Percentiles rank a stretch among this genome's conserved stretches.
These are phyloP conservation scores for Todiramphus saurophagus DNA, from an alignment of 2,113 vertebrate genomes.

Conservation along the genomic window DNA sequence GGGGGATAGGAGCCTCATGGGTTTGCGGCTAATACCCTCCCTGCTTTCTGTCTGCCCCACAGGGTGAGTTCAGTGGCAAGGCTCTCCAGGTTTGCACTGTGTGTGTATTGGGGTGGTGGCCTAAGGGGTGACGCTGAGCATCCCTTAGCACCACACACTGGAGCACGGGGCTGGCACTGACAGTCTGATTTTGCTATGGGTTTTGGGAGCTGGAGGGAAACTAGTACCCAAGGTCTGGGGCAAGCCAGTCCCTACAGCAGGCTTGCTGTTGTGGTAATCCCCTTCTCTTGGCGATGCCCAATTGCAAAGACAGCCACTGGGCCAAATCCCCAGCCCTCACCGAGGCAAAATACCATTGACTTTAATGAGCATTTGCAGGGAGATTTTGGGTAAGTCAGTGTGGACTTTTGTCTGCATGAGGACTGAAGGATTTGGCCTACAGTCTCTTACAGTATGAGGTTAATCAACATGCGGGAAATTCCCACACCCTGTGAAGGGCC, in stretches of 20 bases:
- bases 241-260: neutral
- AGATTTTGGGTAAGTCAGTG: slow-evolving; percentile 12
- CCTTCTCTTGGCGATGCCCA: neutral
- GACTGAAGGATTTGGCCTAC: slow-evolving; percentile 39
- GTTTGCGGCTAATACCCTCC: neutral
- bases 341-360: neutral
- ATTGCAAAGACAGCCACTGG: neutral
- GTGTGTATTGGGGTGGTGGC: neutral
- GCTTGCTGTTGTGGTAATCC: neutral
- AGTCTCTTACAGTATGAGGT: slow-evolving; percentile 38
- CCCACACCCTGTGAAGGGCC: slow-evolving; percentile 18
- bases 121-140: neutral
- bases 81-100: fast-evolving
- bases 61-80: neutral
- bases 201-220: neutral
- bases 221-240: neutral
- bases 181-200: fast-evolving
- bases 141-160: fast-evolving
- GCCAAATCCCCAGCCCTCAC: neutral
- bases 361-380: slow-evolving; percentile 40
- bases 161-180: fast-evolving
- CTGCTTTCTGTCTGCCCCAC: neutral
- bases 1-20: neutral
- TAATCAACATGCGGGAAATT: slow-evolving; percentile 61
- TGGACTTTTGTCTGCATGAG: slow-evolving; percentile 30